These are phyloP conservation scores for Teinopalpus imperialis DNA, from an alignment of 2,888 invertebrate genomes.

Conservation along the genomic window DNA sequence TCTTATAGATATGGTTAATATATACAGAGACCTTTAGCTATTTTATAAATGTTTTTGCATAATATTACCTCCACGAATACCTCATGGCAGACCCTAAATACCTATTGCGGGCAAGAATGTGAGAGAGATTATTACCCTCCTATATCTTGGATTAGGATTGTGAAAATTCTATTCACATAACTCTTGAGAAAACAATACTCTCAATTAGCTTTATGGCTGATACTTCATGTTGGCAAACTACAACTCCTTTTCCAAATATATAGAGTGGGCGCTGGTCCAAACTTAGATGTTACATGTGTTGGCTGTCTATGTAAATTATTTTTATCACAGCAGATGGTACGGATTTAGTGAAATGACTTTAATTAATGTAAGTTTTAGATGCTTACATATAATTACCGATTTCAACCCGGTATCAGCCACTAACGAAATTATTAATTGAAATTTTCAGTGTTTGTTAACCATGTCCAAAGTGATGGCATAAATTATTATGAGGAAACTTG, in stretches of 20 bases:
- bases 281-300: constrained; percentile 23
- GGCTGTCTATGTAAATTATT: constrained; percentile 11
- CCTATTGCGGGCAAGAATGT: constrained; percentile 7
- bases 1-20: too few species aligned
- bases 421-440: too few species aligned
- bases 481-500: too few species aligned
- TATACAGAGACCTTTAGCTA: too few species aligned
- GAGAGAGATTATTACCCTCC: neutral
- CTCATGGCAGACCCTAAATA: constrained; percentile 11
- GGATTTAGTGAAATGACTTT: too few species aligned
- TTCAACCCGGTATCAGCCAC: too few species aligned
- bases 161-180: constrained; percentile 9
- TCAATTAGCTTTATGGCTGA: constrained; percentile 37
- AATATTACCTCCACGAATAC: constrained; percentile 4
- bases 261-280: constrained; percentile 34
- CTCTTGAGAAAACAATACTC: neutral
- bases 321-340: neutral
- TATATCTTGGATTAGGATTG: constrained; percentile 2
- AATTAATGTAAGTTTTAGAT: too few species aligned
- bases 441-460: too few species aligned
- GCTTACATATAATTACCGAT: too few species aligned
- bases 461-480: too few species aligned
- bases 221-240: constrained; percentile 37
- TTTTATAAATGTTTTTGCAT: too few species aligned
- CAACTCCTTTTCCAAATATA: constrained; percentile 37